phyloP scores from a whole-genome alignment of 2,888 invertebrate species.

The Caenorhabditis drosophilae region DNA sequence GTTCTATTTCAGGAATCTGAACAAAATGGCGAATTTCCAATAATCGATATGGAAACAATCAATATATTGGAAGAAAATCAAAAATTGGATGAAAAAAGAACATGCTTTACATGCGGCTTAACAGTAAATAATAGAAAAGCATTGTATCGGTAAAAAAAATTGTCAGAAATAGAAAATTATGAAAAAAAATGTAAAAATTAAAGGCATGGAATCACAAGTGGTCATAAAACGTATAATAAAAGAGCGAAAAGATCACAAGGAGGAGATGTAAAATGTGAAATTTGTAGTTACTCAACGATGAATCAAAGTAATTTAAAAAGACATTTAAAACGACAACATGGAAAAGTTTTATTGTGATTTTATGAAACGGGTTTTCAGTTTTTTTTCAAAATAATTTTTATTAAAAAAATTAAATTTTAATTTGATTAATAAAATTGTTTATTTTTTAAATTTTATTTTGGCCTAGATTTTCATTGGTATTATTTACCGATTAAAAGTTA shows the following conservation, averaged over 20 bases:
- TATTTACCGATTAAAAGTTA: too few species aligned
- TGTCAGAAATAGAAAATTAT: not conserved
- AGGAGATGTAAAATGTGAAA: slow-evolving; percentile 12
- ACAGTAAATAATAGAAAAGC: slow-evolving; percentile 25
- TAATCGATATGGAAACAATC: not conserved
- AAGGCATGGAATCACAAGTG: slow-evolving; percentile 18
- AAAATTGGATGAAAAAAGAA: not conserved
- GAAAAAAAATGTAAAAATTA: not conserved
- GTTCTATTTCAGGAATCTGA: not conserved
- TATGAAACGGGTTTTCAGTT: too few species aligned
- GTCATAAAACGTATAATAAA: slow-evolving; percentile 7
- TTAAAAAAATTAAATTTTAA: too few species aligned
- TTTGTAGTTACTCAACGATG: slow-evolving; percentile 15
- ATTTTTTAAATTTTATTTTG: too few species aligned
- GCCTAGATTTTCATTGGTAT: too few species aligned
- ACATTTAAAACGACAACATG: slow-evolving; percentile 13
- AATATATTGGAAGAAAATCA: not conserved
- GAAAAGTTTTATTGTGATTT: too few species aligned
- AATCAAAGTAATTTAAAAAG: slow-evolving; percentile 3
- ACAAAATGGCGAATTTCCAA: not conserved
- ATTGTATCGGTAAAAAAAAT: slow-evolving; percentile 9
- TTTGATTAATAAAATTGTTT: too few species aligned
- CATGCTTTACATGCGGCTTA: slow-evolving; percentile 17
- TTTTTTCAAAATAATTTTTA: too few species aligned
- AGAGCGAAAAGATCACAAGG: slow-evolving; percentile 9